Evolutionary conservation across 92 coral and sea anemone genomes (phyloP).

Genomic region (Chrysogorgia sp.): DNA sequence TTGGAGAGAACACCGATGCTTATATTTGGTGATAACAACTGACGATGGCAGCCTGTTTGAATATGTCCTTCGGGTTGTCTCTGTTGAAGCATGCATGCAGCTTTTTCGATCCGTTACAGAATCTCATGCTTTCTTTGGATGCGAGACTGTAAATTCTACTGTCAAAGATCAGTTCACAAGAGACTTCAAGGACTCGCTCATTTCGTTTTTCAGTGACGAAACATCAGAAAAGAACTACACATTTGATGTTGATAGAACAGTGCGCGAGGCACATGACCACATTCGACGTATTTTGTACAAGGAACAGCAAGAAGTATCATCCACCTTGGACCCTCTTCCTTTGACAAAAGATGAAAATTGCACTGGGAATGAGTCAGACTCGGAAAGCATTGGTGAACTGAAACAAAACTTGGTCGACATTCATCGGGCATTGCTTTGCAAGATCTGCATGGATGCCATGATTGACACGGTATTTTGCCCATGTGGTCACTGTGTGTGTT

Average conservation of each 20-base stretch:
- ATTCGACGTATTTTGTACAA: slow-evolving; percentile 79
- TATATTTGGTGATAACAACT: slow-evolving; percentile 4
- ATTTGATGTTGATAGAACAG: slow-evolving; percentile 93
- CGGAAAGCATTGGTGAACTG: slow-evolving; percentile 50
- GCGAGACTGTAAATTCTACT: slow-evolving; percentile 92
- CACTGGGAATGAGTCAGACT: not conserved
- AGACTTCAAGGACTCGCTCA: slow-evolving; percentile 87
- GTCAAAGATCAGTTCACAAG: slow-evolving; percentile 92
- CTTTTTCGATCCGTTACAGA: slow-evolving; percentile 93
- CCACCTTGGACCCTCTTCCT: not conserved
- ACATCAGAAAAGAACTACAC: slow-evolving; percentile 94
- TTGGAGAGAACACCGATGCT: slow-evolving; percentile 34
- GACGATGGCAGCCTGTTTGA: slow-evolving; percentile 23
- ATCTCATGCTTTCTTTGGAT: slow-evolving; percentile 95
- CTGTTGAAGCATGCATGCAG: slow-evolving; percentile 86
- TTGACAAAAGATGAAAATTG: not conserved
- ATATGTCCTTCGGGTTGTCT: slow-evolving; percentile 59
- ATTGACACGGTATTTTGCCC: slow-evolving; percentile 89
- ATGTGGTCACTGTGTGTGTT: slow-evolving; percentile 98
- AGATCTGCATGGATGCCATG: slow-evolving; percentile 93
- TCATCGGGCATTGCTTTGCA: slow-evolving; percentile 84
- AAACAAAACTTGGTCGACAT: slow-evolving; percentile 71
- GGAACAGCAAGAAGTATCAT: slow-evolving; percentile 79
- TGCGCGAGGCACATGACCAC: slow-evolving; percentile 90
- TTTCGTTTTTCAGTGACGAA: slow-evolving; percentile 91